These are phyloP conservation scores for Scartelaos histophorus DNA, from an alignment of 2,113 vertebrate species.

Conservation along the genomic window DNA sequence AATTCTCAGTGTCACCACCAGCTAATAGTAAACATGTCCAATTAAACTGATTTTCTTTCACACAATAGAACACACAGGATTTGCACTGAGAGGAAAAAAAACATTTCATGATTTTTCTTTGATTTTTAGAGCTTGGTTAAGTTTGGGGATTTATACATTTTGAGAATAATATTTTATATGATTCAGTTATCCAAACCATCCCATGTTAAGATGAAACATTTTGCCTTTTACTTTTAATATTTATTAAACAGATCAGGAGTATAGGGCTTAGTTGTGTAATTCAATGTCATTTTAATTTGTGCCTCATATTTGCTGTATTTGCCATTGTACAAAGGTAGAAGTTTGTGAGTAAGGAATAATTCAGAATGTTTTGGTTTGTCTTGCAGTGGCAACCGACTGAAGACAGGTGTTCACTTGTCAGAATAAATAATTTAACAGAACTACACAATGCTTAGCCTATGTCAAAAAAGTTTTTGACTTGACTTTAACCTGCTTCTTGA, in stretches of 20 bases:
- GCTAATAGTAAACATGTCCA: background rate
- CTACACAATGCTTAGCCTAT: background rate
- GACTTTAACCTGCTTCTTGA: background rate
- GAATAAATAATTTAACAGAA: background rate
- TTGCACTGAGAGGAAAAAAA: background rate
- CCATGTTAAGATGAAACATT: too few species aligned
- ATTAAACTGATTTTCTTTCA: background rate
- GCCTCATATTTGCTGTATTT: background rate
- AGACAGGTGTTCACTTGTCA: background rate
- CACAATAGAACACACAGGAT: background rate
- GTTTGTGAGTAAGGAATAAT: background rate
- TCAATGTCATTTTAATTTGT: background rate
- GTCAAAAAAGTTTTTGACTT: conserved; percentile 1
- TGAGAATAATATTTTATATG: too few species aligned
- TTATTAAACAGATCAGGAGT: too few species aligned
- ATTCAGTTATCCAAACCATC: too few species aligned
- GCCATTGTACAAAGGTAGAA: background rate
- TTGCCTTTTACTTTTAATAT: background rate
- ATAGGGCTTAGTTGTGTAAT: background rate
- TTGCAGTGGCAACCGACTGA: background rate
- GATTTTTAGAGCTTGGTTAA: too few species aligned
- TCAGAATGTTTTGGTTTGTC: background rate
- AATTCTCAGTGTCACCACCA: background rate
- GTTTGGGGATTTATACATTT: too few species aligned
- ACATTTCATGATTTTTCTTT: too few species aligned